phyloP scores from a whole-genome alignment of 2,113 vertebrate species.

The Microtus pennsylvanicus region DNA sequence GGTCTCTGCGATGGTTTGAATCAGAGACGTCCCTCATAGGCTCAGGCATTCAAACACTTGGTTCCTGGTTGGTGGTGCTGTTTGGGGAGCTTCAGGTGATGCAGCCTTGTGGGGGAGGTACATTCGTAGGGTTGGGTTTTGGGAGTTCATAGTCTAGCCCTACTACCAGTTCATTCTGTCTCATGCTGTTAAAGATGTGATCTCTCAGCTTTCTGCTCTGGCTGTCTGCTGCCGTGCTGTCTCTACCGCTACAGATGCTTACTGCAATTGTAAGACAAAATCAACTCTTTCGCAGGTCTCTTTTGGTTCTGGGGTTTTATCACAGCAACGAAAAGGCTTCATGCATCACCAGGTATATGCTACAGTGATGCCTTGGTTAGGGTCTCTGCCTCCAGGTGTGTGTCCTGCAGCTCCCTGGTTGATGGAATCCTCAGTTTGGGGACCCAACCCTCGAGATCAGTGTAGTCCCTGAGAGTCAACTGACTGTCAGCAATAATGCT shows the following conservation, averaged over 20 bases:
- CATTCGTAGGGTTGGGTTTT: background rate
- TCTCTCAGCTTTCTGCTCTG: background rate
- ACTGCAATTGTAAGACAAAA: background rate
- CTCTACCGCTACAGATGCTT: background rate
- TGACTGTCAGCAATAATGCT: background rate
- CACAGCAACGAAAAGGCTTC: background rate
- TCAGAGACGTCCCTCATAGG: background rate
- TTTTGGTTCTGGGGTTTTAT: background rate
- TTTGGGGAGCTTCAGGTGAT: background rate
- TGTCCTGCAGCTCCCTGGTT: too few relatives aligned
- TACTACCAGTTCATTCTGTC: background rate
- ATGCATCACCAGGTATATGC: too few relatives aligned
- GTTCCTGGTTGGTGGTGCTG: background rate
- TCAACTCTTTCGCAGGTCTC: background rate
- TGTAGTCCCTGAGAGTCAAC: background rate
- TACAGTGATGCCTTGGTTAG: too few relatives aligned
- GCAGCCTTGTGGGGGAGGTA: background rate
- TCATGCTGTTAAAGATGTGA: background rate
- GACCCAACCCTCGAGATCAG: accelerated
- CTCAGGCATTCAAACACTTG: background rate
- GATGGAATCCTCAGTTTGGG: background rate
- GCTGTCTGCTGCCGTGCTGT: background rate
- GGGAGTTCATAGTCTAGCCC: too few relatives aligned
- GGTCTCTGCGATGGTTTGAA: background rate
- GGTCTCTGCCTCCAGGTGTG: background rate